Evolutionary conservation across 2,888 invertebrate species (phyloP).

Genomic region (Catocala nupta): DNA sequence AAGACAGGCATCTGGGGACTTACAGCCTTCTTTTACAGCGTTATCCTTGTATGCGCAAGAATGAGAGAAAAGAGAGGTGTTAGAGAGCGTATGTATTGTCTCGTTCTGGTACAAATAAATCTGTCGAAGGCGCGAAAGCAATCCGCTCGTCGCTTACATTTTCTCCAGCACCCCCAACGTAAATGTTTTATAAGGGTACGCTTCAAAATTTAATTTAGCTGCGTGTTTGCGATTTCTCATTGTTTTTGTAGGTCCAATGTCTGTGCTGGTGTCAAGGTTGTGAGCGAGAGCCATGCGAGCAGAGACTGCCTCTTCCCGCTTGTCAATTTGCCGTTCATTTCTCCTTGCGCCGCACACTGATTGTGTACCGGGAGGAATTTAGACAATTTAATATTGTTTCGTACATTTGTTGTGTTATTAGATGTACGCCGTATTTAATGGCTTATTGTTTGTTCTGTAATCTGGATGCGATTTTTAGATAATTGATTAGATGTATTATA

Average conservation of each 20-base stretch:
- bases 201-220: constrained; percentile 76
- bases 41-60: no score
- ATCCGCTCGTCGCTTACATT: constrained; percentile 21
- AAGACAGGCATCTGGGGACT: no score
- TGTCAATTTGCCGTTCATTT: constrained; percentile 34
- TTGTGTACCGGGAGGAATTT: constrained; percentile 22
- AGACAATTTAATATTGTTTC: constrained; percentile 28
- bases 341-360: constrained; percentile 16
- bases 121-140: not conserved
- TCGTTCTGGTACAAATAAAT: not conserved
- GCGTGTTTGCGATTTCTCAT: constrained; percentile 63
- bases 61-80: no score
- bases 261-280: constrained; percentile 33
- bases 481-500: no score
- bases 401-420: constrained; percentile 16
- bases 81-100: no score
- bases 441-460: no score
- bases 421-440: not conserved
- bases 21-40: no score
- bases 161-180: constrained; percentile 37
- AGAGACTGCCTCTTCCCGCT: constrained; percentile 15
- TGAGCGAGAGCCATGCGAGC: constrained; percentile 3
- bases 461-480: no score
- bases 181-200: constrained; percentile 74
- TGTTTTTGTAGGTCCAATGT: constrained; percentile 66